Percentiles rank a stretch among this genome's conserved stretches.
phyloP scores from a whole-genome alignment of 2,888 invertebrate species.

The Hecatera dysodea region DNA sequence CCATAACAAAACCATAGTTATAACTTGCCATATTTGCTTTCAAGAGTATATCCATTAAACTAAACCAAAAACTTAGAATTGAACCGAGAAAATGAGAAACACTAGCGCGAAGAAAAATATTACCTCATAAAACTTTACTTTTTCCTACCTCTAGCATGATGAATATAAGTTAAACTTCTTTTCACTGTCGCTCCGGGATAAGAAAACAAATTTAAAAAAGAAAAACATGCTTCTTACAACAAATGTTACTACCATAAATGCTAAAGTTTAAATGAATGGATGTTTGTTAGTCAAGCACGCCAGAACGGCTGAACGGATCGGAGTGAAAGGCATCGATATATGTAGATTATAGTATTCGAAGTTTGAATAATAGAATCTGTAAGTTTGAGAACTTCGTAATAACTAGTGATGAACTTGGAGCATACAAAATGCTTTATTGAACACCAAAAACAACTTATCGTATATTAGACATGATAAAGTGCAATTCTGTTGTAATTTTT shows the following conservation, averaged over 20 bases:
- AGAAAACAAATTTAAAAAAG: slow-evolving; percentile 51
- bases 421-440: slow-evolving; percentile 48
- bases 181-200: slow-evolving; percentile 22
- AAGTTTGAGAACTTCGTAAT: slow-evolving; percentile 70
- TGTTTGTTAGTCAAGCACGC: too few species aligned
- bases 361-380: slow-evolving; percentile 72
- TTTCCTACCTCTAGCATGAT: slow-evolving; percentile 16
- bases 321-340: too few species aligned
- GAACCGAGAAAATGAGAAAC: slow-evolving; percentile 24
- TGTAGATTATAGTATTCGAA: too few species aligned
- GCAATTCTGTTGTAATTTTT: slow-evolving; percentile 62
- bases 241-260: slow-evolving; percentile 27
- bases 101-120: slow-evolving; percentile 36
- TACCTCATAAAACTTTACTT: slow-evolving; percentile 46
- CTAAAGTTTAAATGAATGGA: too few species aligned
- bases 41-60: slow-evolving; percentile 10
- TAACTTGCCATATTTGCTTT: slow-evolving; percentile 1
- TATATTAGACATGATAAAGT: too few species aligned
- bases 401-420: slow-evolving; percentile 64
- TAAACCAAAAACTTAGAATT: slow-evolving; percentile 38
- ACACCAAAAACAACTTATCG: too few species aligned
- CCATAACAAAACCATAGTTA: neutral
- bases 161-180: slow-evolving; percentile 36
- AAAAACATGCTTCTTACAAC: slow-evolving; percentile 36
- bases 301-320: too few species aligned